Conservation (phyloP, 2,888 invertebrate genomes). For the Autographa pulchrina region DNA sequence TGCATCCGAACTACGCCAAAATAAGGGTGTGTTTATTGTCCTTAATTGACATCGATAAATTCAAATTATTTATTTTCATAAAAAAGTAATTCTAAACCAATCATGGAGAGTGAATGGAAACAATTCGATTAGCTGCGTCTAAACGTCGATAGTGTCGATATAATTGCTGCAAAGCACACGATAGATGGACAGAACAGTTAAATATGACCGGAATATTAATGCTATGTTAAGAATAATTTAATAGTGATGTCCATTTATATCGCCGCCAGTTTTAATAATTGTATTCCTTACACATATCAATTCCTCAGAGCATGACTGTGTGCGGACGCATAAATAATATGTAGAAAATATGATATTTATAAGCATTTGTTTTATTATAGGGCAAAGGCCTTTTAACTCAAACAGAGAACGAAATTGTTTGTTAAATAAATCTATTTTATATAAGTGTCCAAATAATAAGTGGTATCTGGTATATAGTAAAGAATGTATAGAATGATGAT, state of each 20-base stretch:
- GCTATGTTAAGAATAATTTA: constrained; percentile 28
- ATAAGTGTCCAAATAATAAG: not conserved
- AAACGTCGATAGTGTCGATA: constrained; percentile 16
- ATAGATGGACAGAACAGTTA: constrained; percentile 9
- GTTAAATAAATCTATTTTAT: not conserved
- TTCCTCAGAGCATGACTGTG: constrained; percentile 27
- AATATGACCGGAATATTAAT: constrained; percentile 46
- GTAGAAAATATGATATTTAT: not conserved
- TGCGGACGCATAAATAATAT: not conserved
- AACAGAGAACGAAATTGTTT: not conserved
- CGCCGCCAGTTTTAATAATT: constrained; percentile 23
- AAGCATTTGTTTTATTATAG: not conserved
- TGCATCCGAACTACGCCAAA: constrained; percentile 1
- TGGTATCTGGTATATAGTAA: not conserved
- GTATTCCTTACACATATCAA: constrained; percentile 29
- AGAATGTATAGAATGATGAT: not conserved
- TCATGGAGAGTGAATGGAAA: constrained; percentile 46
- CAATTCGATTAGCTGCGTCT: constrained; percentile 24
- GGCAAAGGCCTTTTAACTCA: not conserved
- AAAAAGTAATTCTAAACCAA: constrained; percentile 38
- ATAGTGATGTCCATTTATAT: constrained; percentile 24
- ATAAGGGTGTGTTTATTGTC: constrained; percentile 21
- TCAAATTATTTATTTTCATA: constrained; percentile 29
- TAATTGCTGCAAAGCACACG: constrained; percentile 14
- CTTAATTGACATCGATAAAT: constrained; percentile 24